These are phyloP conservation scores for Graptemys geographica DNA, from an alignment of 2,797 vertebrate genomes.

Conservation along the genomic window DNA sequence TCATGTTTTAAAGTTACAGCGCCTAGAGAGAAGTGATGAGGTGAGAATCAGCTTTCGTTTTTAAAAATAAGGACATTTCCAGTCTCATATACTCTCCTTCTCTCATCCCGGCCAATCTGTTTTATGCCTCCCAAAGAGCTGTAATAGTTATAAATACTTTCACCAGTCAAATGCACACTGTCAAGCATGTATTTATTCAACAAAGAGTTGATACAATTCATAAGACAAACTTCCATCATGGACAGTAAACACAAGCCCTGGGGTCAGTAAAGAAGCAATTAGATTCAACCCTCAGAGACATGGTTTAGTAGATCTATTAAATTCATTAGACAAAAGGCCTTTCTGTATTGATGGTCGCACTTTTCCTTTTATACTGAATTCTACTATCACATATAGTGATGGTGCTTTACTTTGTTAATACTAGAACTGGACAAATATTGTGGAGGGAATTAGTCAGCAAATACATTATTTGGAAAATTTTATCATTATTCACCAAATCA, in stretches of 20 bases:
- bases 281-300: background rate
- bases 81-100: no score
- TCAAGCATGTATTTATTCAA: background rate
- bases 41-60: no score
- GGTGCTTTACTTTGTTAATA: background rate
- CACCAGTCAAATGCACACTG: background rate
- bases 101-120: background rate
- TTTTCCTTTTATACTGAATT: fast-evolving
- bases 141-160: background rate
- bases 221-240: background rate
- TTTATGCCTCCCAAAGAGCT: background rate
- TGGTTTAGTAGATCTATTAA: background rate
- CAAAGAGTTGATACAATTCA: background rate
- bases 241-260: background rate
- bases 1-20: no score
- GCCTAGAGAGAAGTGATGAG: no score
- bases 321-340: background rate
- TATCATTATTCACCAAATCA: background rate
- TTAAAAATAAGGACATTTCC: no score
- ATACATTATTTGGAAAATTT: background rate
- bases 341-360: fast-evolving
- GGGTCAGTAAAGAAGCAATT: background rate
- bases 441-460: background rate
- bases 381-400: background rate
- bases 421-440: background rate